These are phyloP conservation scores for Scaptomyza polygonia DNA, from an alignment of 2,888 invertebrate species.

Conservation along the genomic window DNA sequence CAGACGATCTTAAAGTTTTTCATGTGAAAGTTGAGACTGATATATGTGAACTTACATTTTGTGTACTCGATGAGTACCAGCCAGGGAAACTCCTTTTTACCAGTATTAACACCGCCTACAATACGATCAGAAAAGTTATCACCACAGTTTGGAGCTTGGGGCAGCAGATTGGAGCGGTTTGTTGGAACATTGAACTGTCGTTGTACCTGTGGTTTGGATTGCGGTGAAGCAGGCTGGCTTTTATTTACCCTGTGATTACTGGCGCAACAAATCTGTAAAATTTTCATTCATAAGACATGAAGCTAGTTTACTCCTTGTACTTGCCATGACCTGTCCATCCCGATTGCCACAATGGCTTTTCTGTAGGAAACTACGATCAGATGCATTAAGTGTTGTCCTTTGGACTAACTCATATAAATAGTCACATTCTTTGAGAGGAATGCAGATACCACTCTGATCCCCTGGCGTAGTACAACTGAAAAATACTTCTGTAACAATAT, in stretches of 20 bases:
- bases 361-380: slow-evolving; percentile 84
- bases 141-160: slow-evolving; percentile 60
- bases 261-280: slow-evolving; percentile 65
- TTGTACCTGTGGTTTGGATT: slow-evolving; percentile 2
- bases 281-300: neutral
- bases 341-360: slow-evolving; percentile 88
- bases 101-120: slow-evolving; percentile 86
- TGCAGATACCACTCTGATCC: slow-evolving; percentile 65
- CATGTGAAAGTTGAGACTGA: too few relatives aligned
- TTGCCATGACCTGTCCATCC: slow-evolving; percentile 79
- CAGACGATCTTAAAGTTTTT: neutral
- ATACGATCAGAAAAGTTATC: slow-evolving; percentile 85
- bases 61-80: slow-evolving; percentile 84
- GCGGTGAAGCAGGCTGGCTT: slow-evolving; percentile 59
- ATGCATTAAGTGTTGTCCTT: slow-evolving; percentile 27
- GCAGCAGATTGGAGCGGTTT: slow-evolving; percentile 68
- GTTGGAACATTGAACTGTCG: neutral
- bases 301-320: neutral
- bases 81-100: slow-evolving; percentile 87
- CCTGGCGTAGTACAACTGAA: slow-evolving; percentile 73
- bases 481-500: slow-evolving; percentile 53
- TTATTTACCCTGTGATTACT: slow-evolving; percentile 41
- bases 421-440: slow-evolving; percentile 63
- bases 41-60: slow-evolving; percentile 67
- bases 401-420: slow-evolving; percentile 64